phyloP scores from a whole-genome alignment of 1,140 invertebrate genomes.

The Zaprionus capensis region DNA sequence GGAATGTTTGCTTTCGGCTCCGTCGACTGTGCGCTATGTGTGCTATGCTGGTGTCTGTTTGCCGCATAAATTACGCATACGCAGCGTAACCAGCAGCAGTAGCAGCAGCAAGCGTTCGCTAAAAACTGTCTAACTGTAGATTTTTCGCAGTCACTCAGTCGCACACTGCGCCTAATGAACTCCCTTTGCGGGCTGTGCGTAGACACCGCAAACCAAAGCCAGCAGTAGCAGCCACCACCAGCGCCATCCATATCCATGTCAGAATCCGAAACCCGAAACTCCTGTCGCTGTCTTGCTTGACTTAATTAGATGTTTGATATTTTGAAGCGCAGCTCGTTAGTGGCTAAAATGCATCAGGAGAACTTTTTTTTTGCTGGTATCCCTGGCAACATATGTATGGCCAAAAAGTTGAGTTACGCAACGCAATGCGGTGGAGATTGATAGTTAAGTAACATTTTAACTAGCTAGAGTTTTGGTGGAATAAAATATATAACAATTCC shows the following conservation, averaged over 20 bases:
- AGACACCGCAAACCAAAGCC: slow-evolving; percentile 8
- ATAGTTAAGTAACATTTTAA: neutral
- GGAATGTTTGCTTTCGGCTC: slow-evolving; percentile 46
- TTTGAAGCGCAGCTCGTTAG: slow-evolving; percentile 63
- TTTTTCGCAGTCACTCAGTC: slow-evolving; percentile 47
- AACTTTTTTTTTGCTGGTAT: neutral
- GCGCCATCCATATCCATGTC: slow-evolving; percentile 20
- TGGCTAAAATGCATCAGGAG: slow-evolving; percentile 36
- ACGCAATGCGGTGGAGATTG: neutral
- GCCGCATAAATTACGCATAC: slow-evolving; percentile 79
- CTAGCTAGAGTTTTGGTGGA: neutral
- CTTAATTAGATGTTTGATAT: slow-evolving; percentile 73
- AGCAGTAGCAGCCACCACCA: neutral
- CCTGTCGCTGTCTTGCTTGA: slow-evolving; percentile 39
- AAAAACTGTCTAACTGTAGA: slow-evolving; percentile 50
- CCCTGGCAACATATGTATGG: neutral
- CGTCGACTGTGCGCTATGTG: slow-evolving; percentile 18
- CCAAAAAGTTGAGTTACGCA: slow-evolving; percentile 1
- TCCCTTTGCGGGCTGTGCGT: slow-evolving; percentile 32
- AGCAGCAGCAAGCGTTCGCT: slow-evolving; percentile 35
- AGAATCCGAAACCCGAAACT: slow-evolving; percentile 16
- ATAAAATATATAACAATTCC: neutral
- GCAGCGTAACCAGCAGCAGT: slow-evolving; percentile 47
- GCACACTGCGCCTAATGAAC: slow-evolving; percentile 70
- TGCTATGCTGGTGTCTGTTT: slow-evolving; percentile 21